These are phyloP conservation scores for Epinephelus lanceolatus DNA, from an alignment of 2,113 vertebrate species.

Conservation along the genomic window DNA sequence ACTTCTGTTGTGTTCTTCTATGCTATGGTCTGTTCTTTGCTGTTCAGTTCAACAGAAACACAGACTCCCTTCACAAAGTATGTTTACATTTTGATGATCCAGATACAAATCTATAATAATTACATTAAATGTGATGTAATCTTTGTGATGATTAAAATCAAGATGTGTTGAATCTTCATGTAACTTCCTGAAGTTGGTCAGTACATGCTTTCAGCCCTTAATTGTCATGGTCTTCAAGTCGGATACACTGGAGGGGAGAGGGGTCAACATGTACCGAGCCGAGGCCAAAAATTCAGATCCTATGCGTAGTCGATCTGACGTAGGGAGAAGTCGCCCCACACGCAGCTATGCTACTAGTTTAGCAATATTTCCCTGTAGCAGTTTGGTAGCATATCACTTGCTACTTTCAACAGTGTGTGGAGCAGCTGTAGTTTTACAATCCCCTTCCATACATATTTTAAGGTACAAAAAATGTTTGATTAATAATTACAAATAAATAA, in stretches of 20 bases:
- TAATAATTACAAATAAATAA: too few relatives aligned
- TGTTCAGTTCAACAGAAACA: not conserved
- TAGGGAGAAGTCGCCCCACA: not conserved
- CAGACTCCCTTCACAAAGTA: not conserved
- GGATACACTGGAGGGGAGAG: not conserved
- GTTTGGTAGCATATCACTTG: not conserved
- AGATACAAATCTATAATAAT: not conserved
- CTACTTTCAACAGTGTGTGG: too few relatives aligned
- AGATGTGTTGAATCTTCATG: too few relatives aligned
- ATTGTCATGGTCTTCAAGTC: not conserved
- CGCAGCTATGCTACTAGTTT: not conserved
- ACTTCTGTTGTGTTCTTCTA: not conserved
- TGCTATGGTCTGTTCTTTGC: not conserved
- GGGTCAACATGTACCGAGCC: not conserved
- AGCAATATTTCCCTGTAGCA: not conserved
- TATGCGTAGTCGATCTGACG: not conserved
- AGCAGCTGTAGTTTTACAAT: too few relatives aligned
- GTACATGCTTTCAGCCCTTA: not conserved
- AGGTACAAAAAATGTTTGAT: too few relatives aligned
- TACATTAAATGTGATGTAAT: not conserved
- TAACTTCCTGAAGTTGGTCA: not conserved
- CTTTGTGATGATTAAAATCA: not conserved
- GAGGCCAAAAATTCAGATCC: too few relatives aligned
- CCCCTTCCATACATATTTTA: too few relatives aligned
- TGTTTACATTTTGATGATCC: not conserved